Conservation (phyloP, 2,113 vertebrate genomes). For the Neotoma lepida region DNA sequence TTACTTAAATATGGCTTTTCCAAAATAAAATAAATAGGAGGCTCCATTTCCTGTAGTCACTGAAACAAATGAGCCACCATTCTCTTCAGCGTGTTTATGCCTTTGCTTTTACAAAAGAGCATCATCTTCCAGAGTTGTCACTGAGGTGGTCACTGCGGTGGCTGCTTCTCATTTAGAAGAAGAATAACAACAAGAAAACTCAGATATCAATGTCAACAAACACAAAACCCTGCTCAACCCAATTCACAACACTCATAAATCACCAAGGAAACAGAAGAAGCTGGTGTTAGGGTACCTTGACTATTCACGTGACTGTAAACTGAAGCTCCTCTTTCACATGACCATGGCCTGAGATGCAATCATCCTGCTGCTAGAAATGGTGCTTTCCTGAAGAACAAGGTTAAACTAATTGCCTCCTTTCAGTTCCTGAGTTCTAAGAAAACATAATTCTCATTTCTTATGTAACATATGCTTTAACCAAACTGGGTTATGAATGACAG, state of each 20-base stretch:
- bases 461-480: background rate
- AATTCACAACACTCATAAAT: background rate
- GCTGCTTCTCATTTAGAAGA: constrained; percentile 20
- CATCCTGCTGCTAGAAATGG: background rate
- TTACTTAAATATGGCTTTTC: constrained; percentile 29
- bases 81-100: background rate
- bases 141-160: background rate
- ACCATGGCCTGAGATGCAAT: background rate
- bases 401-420: background rate
- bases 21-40: background rate
- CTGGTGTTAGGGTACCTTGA: too few relatives aligned
- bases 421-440: background rate
- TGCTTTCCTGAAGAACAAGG: background rate
- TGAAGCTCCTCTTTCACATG: background rate
- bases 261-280: background rate
- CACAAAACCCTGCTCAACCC: background rate
- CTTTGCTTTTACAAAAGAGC: constrained; percentile 15
- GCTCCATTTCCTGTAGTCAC: background rate
- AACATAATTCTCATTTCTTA: background rate
- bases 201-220: background rate
- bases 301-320: background rate
- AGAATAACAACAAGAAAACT: background rate
- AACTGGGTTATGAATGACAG: background rate
- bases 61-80: background rate
- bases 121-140: background rate